phyloP scores from a whole-genome alignment of 2,113 vertebrate species.

The Siphamia tubifer region DNA sequence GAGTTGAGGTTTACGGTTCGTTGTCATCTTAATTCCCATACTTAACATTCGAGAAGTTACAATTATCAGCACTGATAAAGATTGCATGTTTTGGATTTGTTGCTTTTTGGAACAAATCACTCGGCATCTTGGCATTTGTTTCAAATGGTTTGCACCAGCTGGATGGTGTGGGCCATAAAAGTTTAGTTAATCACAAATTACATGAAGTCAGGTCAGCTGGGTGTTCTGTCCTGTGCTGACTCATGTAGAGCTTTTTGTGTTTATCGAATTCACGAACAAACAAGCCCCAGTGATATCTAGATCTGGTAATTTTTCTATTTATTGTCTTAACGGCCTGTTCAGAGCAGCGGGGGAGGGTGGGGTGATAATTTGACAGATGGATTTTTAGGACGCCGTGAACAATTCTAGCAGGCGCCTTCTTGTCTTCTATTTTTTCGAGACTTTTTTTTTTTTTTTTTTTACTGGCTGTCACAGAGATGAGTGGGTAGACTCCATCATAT shows the following conservation, averaged over 20 bases:
- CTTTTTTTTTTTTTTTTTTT: neutral
- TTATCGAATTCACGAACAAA: slow-evolving; percentile 36
- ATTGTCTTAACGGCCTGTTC: slow-evolving; percentile 2
- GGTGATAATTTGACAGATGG: slow-evolving; percentile 58
- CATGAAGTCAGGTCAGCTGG: slow-evolving; percentile 1
- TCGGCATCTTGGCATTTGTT: slow-evolving; percentile 3
- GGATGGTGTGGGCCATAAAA: neutral
- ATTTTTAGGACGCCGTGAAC: slow-evolving; percentile 43
- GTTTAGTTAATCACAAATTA: slow-evolving; percentile 12
- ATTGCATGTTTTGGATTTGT: slow-evolving; percentile 1
- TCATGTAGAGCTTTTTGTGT: slow-evolving; percentile 9
- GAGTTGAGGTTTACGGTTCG: neutral
- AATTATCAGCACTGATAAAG: neutral
- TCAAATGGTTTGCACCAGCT: slow-evolving; percentile 10
- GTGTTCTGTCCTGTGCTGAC: neutral
- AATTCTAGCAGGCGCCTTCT: slow-evolving; percentile 28
- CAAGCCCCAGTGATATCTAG: slow-evolving; percentile 17
- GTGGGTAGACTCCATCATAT: slow-evolving; percentile 57
- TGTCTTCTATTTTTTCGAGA: slow-evolving; percentile 3
- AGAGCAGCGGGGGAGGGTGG: slow-evolving; percentile 17
- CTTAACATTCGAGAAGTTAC: neutral
- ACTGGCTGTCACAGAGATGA: slow-evolving; percentile 54
- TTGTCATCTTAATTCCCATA: neutral
- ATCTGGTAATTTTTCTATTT: slow-evolving; percentile 30
- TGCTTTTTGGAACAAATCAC: slow-evolving; percentile 19